Conservation (phyloP, 2,797 vertebrate species). For the Lithobates pipiens region DNA sequence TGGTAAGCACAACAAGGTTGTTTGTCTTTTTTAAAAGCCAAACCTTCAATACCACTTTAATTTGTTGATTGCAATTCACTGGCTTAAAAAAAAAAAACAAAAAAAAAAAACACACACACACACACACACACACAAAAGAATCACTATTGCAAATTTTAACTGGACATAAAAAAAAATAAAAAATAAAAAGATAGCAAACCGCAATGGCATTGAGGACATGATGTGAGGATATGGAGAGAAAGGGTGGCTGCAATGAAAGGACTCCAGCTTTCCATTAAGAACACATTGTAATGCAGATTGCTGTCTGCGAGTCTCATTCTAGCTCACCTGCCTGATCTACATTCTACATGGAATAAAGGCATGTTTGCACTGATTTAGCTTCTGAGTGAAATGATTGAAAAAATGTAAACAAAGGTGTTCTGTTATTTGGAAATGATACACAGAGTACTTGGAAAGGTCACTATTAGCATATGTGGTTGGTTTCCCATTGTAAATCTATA, state of each 20-base stretch:
- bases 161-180: too few relatives aligned
- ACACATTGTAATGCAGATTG: conserved; percentile 26
- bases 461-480: conserved; percentile 18
- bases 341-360: neutral
- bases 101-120: too few relatives aligned
- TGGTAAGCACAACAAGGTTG: too few relatives aligned
- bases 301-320: neutral
- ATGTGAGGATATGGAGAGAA: too few relatives aligned
- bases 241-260: neutral
- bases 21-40: too few relatives aligned
- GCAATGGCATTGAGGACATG: too few relatives aligned
- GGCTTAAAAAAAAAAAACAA: too few relatives aligned
- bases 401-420: conserved; percentile 28
- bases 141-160: too few relatives aligned
- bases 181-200: too few relatives aligned
- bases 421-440: neutral
- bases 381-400: conserved; percentile 3
- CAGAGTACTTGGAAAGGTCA: conserved; percentile 18
- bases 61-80: too few relatives aligned
- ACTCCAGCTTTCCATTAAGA: conserved; percentile 34
- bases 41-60: too few relatives aligned
- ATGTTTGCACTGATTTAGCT: conserved; percentile 21
- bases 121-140: too few relatives aligned
- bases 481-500: neutral
- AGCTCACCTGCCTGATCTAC: conserved; percentile 9